These are phyloP conservation scores for Onthophagus sagittarius DNA, from an alignment of 2,888 invertebrate genomes.

Conservation along the genomic window DNA sequence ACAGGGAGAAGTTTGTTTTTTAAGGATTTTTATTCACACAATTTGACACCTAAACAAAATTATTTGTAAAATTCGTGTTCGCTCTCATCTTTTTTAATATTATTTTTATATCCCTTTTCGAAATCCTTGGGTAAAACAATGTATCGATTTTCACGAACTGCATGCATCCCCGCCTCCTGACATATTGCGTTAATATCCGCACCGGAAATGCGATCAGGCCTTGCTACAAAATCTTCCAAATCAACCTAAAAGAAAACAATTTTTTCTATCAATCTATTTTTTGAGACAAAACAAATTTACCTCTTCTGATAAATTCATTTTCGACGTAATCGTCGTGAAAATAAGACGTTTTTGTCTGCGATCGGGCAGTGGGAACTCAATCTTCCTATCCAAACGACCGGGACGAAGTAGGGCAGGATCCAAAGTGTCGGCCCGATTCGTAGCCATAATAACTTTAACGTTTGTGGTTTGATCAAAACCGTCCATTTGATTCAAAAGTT, in stretches of 20 bases:
- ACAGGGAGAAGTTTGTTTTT: background rate
- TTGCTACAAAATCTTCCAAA: constrained; percentile 96
- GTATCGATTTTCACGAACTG: constrained; percentile 97
- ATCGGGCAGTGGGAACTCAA: constrained; percentile 97
- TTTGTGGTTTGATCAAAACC: constrained; percentile 99
- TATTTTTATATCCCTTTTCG: constrained; percentile 99
- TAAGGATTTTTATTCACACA: background rate
- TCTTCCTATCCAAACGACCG: constrained; percentile 96
- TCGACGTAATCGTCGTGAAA: constrained; percentile 95
- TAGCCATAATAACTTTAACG: constrained; percentile 95
- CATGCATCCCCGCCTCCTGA: constrained; percentile 99
- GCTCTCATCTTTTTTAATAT: constrained; percentile 98
- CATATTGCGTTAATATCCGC: constrained; percentile 99
- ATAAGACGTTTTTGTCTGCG: constrained; percentile 88
- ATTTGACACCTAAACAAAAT: constrained; percentile 34
- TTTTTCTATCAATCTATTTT: background rate
- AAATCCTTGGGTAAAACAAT: constrained; percentile 99
- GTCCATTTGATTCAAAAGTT: constrained; percentile 99
- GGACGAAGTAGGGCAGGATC: constrained; percentile 96
- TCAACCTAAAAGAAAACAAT: constrained; percentile 62
- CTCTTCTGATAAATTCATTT: constrained; percentile 97
- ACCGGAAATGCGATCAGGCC: constrained; percentile 98
- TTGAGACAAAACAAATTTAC: constrained; percentile 29
- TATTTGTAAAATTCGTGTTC: constrained; percentile 99
- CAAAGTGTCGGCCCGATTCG: constrained; percentile 94